A percentile compares a stretch with the other conserved stretches of the same genome.
Conservation (phyloP, 37 sponge, comb jelly and placozoan genomes). For the Agelas oroides region DNA sequence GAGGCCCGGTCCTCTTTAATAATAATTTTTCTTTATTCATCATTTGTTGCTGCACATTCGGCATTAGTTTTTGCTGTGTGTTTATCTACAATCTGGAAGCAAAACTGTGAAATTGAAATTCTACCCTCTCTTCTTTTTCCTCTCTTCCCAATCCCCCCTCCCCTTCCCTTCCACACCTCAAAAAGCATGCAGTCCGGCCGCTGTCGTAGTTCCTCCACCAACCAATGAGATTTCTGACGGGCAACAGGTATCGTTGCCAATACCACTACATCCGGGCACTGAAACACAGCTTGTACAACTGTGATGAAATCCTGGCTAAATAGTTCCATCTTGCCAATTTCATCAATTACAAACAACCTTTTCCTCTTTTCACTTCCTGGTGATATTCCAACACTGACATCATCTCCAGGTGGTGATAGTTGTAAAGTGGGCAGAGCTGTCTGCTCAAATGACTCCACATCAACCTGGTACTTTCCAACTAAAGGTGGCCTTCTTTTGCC, state of each 20-base stretch:
- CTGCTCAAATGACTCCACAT: slow-evolving; percentile 58
- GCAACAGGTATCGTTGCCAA: slow-evolving; percentile 61
- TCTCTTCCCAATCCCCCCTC: too few species aligned
- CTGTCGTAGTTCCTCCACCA: slow-evolving; percentile 49
- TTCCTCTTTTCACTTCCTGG: too few species aligned
- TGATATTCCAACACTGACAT: too few species aligned
- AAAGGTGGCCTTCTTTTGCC: background rate
- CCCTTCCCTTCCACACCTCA: slow-evolving; percentile 28
- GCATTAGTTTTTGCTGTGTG: too few species aligned
- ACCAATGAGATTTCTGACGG: slow-evolving; percentile 37
- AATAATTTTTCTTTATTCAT: too few species aligned
- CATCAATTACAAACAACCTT: slow-evolving; percentile 52
- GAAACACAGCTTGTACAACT: slow-evolving; percentile 27
- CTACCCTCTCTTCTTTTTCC: too few species aligned
- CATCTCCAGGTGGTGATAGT: background rate
- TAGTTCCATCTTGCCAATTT: slow-evolving; percentile 76
- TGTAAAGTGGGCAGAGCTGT: slow-evolving; percentile 41
- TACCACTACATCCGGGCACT: slow-evolving; percentile 12
- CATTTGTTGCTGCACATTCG: too few species aligned
- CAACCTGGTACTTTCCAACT: slow-evolving; percentile 61
- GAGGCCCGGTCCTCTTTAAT: too few species aligned
- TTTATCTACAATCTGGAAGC: background rate
- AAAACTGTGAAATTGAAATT: background rate
- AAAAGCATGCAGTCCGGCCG: slow-evolving; percentile 36
- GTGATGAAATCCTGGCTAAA: slow-evolving; percentile 44